Evolutionary conservation across 2,888 invertebrate species (phyloP).

Genomic region (Agrotis ipsilon): DNA sequence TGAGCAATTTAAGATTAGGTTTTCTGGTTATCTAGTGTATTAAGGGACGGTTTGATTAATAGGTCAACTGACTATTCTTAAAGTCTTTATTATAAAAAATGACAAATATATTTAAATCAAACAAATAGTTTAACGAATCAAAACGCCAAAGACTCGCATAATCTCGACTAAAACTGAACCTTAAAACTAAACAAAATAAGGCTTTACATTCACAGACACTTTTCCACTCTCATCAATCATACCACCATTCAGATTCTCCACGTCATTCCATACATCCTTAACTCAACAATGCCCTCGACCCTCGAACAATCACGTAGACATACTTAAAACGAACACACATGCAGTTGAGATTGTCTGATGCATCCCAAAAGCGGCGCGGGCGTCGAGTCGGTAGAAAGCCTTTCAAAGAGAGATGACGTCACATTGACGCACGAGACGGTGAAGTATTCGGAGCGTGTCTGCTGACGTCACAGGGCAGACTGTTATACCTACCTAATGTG

Average conservation of each 20-base stretch:
- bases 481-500: neutral
- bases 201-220: neutral
- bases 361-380: conserved; percentile 55
- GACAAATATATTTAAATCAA: too few relatives aligned
- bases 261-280: conserved; percentile 11
- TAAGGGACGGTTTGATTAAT: too few relatives aligned
- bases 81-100: too few relatives aligned
- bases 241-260: conserved; percentile 20
- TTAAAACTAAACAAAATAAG: neutral
- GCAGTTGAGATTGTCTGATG: conserved; percentile 40
- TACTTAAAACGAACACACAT: conserved; percentile 36
- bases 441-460: conserved; percentile 77
- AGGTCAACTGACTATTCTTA: too few relatives aligned
- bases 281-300: conserved; percentile 31
- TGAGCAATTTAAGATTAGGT: too few relatives aligned
- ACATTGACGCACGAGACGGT: conserved; percentile 79
- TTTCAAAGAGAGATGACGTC: conserved; percentile 73
- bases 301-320: conserved; percentile 27
- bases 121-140: too few relatives aligned
- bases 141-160: too few relatives aligned
- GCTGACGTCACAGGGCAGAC: conserved; percentile 77
- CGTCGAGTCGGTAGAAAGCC: conserved; percentile 53
- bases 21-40: too few relatives aligned
- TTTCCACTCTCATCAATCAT: neutral
- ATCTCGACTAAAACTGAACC: neutral